These are phyloP conservation scores for Pardosa pseudoannulata DNA, from an alignment of 2,888 invertebrate species.

Conservation along the genomic window DNA sequence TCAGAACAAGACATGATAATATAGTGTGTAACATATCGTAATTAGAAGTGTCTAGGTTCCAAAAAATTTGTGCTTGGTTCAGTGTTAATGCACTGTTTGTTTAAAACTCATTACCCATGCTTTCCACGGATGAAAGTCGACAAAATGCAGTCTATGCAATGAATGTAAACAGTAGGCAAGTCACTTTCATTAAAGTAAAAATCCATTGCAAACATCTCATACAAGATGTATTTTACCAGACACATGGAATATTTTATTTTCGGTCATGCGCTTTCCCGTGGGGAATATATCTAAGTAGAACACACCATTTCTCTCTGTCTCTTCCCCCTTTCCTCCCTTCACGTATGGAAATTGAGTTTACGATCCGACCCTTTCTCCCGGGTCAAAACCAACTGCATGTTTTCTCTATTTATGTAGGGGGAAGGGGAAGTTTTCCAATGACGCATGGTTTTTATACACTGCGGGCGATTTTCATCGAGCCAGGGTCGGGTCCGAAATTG, in stretches of 20 bases:
- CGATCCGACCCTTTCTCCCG: neutral
- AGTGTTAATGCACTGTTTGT: too few relatives aligned
- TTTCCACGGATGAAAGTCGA: too few relatives aligned
- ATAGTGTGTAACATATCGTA: too few relatives aligned
- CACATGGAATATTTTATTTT: neutral
- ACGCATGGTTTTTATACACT: neutral
- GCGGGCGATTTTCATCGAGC: neutral
- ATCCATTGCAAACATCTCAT: too few relatives aligned
- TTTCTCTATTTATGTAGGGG: conserved; percentile 29
- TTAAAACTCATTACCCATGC: too few relatives aligned
- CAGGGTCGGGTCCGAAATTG: neutral
- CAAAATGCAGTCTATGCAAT: too few relatives aligned
- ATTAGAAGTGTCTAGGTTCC: too few relatives aligned
- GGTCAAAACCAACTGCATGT: neutral
- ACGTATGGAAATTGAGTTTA: conserved; percentile 15
- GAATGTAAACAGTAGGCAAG: too few relatives aligned
- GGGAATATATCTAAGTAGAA: neutral
- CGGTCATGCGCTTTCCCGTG: neutral
- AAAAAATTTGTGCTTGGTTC: too few relatives aligned
- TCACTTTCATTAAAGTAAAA: too few relatives aligned
- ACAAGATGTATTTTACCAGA: neutral
- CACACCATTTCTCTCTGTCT: neutral
- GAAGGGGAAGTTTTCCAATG: neutral
- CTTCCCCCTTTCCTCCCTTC: conserved; percentile 23
- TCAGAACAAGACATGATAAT: too few relatives aligned